phyloP scores from a whole-genome alignment of 2,797 vertebrate species.

The Schizopygopsis malacanthus region DNA sequence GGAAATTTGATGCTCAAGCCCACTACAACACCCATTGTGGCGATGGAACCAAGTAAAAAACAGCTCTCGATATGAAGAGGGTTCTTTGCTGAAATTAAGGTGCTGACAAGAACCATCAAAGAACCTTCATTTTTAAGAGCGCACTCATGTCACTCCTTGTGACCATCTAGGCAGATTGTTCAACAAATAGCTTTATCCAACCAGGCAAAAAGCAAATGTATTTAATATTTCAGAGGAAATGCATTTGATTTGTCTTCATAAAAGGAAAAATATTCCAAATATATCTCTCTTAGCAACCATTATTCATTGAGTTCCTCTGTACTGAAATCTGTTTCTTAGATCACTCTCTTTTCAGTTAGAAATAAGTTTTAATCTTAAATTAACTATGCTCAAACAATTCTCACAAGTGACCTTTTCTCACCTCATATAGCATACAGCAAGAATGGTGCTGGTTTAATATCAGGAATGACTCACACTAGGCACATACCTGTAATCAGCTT shows the following conservation, averaged over 20 bases:
- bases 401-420: slow-evolving; percentile 5
- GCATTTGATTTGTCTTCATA: background rate
- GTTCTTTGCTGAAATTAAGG: background rate
- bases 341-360: background rate
- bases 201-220: background rate
- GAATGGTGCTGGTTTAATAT: slow-evolving; percentile 13
- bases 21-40: background rate
- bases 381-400: slow-evolving; percentile 5
- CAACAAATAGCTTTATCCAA: background rate
- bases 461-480: background rate
- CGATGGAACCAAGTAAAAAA: background rate
- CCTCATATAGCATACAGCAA: slow-evolving; percentile 13
- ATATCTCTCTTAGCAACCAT: background rate
- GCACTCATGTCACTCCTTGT: background rate
- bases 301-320: background rate
- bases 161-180: background rate
- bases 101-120: background rate
- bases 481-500: slow-evolving; percentile 38
- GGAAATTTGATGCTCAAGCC: background rate
- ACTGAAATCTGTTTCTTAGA: background rate
- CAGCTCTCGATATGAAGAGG: background rate
- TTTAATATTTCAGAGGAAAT: background rate
- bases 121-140: background rate
- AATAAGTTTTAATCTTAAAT: background rate
- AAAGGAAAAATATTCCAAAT: background rate